Percentiles rank a stretch among this genome's conserved stretches.
Evolutionary conservation across 1,140 invertebrate species (phyloP).

Genomic region (Neuroterus valhalla): DNA sequence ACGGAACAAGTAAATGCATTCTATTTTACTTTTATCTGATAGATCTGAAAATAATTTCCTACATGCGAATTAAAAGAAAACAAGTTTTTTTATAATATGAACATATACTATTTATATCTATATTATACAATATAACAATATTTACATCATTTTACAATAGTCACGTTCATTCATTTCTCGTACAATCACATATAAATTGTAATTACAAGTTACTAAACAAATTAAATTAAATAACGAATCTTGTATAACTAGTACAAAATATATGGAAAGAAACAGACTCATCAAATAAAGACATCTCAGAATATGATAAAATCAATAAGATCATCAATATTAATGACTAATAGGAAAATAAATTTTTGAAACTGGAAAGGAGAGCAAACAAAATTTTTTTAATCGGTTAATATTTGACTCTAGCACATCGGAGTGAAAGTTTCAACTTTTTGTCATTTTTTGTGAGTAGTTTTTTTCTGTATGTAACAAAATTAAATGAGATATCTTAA

Average conservation of each 20-base stretch:
- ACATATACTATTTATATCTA: conserved; percentile 45
- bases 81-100: conserved; percentile 33
- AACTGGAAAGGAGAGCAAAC: background rate
- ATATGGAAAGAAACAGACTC: background rate
- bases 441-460: too few species aligned
- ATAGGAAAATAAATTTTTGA: background rate
- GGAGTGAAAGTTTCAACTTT: background rate
- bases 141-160: conserved; percentile 54
- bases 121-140: conserved; percentile 45
- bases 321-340: background rate
- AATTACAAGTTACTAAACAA: background rate
- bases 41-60: too few species aligned
- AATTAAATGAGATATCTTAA: too few species aligned
- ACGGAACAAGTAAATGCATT: conserved; percentile 19
- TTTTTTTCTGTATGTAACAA: too few species aligned
- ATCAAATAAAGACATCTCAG: background rate
- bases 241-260: background rate
- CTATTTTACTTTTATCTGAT: background rate
- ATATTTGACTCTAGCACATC: background rate
- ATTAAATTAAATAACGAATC: conserved; percentile 9
- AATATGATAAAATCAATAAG: background rate
- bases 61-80: too few species aligned
- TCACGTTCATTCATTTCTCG: conserved; percentile 18
- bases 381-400: background rate
- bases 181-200: background rate